Percentiles rank a stretch among this genome's conserved stretches.
phyloP scores from a whole-genome alignment of 2,797 vertebrate species.

The Philypnodon macrostomus region DNA sequence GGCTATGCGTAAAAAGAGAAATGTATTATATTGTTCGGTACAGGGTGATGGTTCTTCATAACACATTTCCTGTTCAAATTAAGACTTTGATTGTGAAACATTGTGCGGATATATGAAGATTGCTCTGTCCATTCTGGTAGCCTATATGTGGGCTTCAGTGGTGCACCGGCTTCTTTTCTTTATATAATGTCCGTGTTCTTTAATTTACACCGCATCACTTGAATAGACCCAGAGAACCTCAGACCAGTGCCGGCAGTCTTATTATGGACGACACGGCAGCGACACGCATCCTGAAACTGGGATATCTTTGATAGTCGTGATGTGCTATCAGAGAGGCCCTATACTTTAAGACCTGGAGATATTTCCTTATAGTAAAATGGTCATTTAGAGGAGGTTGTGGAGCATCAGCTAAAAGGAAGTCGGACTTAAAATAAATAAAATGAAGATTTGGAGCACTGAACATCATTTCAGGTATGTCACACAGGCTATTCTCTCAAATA shows the following conservation, averaged over 20 bases:
- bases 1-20: fast-evolving
- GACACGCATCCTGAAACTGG: constrained; percentile 17
- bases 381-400: constrained; percentile 23
- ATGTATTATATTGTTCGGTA: not conserved
- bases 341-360: too few relatives aligned
- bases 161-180: constrained; percentile 41
- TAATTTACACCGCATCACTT: not conserved
- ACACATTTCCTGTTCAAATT: fast-evolving
- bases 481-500: too few relatives aligned
- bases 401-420: constrained; percentile 8
- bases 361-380: constrained; percentile 29
- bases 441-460: constrained; percentile 85
- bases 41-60: not conserved
- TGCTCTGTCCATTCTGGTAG: constrained; percentile 3
- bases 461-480: constrained; percentile 79
- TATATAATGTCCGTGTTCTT: not conserved
- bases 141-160: not conserved
- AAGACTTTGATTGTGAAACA: constrained; percentile 48
- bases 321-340: constrained; percentile 53
- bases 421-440: constrained; percentile 37
- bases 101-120: not conserved
- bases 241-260: constrained; percentile 4
- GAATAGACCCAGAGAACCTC: not conserved
- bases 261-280: constrained; percentile 1
- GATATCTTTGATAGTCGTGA: constrained; percentile 28